Evolutionary conservation across 2,113 vertebrate genomes (phyloP).

Genomic region (Pseudonaja textilis): DNA sequence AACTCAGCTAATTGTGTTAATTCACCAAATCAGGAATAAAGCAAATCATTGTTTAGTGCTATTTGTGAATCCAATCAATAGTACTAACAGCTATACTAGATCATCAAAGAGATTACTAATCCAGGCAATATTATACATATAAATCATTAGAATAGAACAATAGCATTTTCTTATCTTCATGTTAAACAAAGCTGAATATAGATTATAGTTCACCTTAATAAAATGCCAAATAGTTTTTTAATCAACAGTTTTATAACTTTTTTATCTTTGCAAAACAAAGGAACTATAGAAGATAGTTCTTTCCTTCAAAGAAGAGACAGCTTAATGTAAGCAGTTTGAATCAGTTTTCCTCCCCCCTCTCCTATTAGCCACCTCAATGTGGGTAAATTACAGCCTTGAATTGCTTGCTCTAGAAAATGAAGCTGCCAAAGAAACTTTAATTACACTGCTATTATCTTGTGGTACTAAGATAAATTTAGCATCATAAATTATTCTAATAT

Average conservation of each 20-base stretch:
- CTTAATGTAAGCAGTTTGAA: neutral
- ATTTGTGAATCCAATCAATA: neutral
- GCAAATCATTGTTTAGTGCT: neutral
- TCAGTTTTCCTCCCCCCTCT: neutral
- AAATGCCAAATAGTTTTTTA: neutral
- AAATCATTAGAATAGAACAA: slow-evolving; percentile 2
- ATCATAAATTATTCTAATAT: slow-evolving; percentile 16
- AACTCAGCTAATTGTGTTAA: neutral
- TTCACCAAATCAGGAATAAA: neutral
- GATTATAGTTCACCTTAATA: neutral
- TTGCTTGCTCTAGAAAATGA: slow-evolving; percentile 14
- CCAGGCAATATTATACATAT: neutral
- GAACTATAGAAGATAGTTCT: neutral
- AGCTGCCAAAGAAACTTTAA: slow-evolving; percentile 20
- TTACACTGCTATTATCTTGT: slow-evolving; percentile 26
- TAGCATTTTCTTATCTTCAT: neutral
- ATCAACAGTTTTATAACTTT: neutral
- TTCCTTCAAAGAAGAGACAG: neutral
- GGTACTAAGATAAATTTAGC: slow-evolving; percentile 28
- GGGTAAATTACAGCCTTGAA: slow-evolving; percentile 15
- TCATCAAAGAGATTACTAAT: neutral
- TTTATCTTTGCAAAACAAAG: neutral
- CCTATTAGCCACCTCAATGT: neutral
- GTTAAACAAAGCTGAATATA: slow-evolving; percentile 15
- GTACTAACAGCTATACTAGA: neutral